Percentiles rank a stretch among this genome's conserved stretches.
phyloP scores from a whole-genome alignment of 2,888 invertebrate genomes.

The Plutella xylostella region DNA sequence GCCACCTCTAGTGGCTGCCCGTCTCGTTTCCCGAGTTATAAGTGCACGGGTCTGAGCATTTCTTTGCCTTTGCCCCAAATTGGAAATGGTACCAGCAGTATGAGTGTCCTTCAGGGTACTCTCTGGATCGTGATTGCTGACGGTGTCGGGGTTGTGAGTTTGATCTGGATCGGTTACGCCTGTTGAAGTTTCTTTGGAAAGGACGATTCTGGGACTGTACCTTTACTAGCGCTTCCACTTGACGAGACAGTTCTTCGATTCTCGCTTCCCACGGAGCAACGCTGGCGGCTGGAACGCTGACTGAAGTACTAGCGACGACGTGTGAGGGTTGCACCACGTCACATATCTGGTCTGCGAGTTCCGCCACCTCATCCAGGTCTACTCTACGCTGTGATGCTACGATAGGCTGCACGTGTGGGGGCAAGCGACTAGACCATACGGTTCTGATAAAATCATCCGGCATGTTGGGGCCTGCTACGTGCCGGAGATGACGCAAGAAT shows the following conservation, averaged over 20 bases:
- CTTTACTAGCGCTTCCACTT: too few species aligned
- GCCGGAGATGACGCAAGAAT: not conserved
- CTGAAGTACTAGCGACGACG: not conserved
- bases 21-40: not conserved
- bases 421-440: not conserved
- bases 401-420: not conserved
- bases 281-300: too few species aligned
- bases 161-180: not conserved
- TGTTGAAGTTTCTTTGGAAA: not conserved
- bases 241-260: not conserved
- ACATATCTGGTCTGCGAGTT: not conserved
- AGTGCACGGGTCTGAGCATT: not conserved
- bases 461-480: not conserved
- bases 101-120: not conserved
- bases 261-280: too few species aligned
- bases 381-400: not conserved
- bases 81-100: not conserved
- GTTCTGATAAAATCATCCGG: not conserved
- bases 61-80: not conserved
- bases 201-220: not conserved
- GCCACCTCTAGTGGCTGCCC: not conserved
- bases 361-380: not conserved
- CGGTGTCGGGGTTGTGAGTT: too few species aligned
- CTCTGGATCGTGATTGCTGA: not conserved
- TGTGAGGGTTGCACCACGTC: too few species aligned